phyloP scores from a whole-genome alignment of 2,888 invertebrate genomes.

The Drosophila anomelani region DNA sequence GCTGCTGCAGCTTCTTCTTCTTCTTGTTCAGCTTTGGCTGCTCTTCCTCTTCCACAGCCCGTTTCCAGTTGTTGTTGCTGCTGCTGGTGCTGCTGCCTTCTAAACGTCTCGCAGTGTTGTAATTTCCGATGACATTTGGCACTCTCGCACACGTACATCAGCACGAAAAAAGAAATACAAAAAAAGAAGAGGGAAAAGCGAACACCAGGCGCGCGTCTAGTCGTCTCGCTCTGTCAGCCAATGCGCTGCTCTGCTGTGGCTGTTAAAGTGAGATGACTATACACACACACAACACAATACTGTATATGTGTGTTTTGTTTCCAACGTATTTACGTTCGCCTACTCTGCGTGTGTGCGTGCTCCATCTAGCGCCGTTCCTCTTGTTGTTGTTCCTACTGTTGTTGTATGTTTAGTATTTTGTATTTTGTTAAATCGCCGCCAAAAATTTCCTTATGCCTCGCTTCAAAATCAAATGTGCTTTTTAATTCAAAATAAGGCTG shows the following conservation, averaged over 20 bases:
- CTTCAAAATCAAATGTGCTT: slow-evolving; percentile 8
- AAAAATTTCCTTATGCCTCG: slow-evolving; percentile 2
- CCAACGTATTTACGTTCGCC: slow-evolving; percentile 34
- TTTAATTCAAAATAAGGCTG: not conserved
- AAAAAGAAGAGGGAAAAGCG: slow-evolving; percentile 30
- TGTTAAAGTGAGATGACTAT: slow-evolving; percentile 28
- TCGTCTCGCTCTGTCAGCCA: slow-evolving; percentile 32
- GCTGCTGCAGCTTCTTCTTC: slow-evolving; percentile 53
- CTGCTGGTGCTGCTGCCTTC: slow-evolving; percentile 15
- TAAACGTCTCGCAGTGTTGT: slow-evolving; percentile 49
- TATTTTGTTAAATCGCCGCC: slow-evolving; percentile 33
- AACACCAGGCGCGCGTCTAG: slow-evolving; percentile 17
- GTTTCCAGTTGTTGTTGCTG: slow-evolving; percentile 39
- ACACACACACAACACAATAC: slow-evolving; percentile 4
- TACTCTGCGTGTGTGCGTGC: slow-evolving; percentile 32
- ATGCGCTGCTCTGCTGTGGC: not conserved
- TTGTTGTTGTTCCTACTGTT: slow-evolving; percentile 36
- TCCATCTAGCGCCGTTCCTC: slow-evolving; percentile 34
- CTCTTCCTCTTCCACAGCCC: slow-evolving; percentile 16
- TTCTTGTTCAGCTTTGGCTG: slow-evolving; percentile 39
- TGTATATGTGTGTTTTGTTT: slow-evolving; percentile 22
- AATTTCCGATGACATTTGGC: slow-evolving; percentile 53
- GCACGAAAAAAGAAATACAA: slow-evolving; percentile 26
- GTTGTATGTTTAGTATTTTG: slow-evolving; percentile 35
- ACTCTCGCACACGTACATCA: slow-evolving; percentile 35